These are phyloP conservation scores for Papilio glaucus DNA, from an alignment of 1,140 invertebrate species.

Conservation along the genomic window DNA sequence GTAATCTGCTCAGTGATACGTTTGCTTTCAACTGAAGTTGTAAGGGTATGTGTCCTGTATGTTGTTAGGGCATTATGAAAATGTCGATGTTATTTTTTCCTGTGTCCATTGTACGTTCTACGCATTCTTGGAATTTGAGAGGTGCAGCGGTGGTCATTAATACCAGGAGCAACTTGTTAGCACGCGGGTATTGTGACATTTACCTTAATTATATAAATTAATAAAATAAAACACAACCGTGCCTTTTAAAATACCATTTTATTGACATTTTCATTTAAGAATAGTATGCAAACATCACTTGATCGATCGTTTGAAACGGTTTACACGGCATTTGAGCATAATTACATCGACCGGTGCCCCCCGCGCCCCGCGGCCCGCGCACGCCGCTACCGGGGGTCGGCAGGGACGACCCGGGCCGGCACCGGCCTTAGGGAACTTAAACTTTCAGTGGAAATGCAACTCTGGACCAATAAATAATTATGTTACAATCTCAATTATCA, in stretches of 20 bases:
- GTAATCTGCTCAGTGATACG: no score
- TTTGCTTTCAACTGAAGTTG: no score
- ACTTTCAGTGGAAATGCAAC: conserved; percentile 72
- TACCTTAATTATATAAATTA: background rate
- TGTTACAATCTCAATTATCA: conserved; percentile 66
- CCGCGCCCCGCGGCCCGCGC: background rate
- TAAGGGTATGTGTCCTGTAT: no score
- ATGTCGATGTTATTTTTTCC: no score
- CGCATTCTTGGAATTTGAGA: no score
- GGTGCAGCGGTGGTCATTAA: no score
- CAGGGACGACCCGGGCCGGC: background rate
- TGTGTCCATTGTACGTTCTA: no score
- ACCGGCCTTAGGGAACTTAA: conserved; percentile 37
- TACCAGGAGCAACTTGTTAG: no score
- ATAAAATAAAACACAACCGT: conserved; percentile 46
- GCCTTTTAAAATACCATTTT: conserved; percentile 80
- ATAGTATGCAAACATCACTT: conserved; percentile 81
- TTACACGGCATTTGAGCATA: conserved; percentile 76
- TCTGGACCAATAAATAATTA: conserved; percentile 80
- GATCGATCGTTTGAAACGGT: conserved; percentile 67
- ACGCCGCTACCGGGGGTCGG: no score
- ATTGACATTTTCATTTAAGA: conserved; percentile 82
- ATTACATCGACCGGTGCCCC: conserved; percentile 44
- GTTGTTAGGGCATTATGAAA: no score
- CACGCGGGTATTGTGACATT: no score